A percentile compares a stretch with the other conserved stretches of the same genome.
phyloP scores from a whole-genome alignment of 2,797 vertebrate species.

The Tarsius wallacei region DNA sequence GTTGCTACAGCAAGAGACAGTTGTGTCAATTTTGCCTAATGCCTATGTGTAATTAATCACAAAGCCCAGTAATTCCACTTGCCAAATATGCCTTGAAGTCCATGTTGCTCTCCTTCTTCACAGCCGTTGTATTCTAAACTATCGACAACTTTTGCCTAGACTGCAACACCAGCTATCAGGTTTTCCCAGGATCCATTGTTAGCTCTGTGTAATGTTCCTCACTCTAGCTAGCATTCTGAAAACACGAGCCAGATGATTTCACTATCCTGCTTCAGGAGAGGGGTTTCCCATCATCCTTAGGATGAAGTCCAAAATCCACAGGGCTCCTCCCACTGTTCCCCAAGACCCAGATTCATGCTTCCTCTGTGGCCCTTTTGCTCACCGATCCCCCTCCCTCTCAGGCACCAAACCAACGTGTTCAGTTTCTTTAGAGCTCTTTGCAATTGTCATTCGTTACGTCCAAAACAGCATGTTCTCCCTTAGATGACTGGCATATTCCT shows the following conservation, averaged over 20 bases:
- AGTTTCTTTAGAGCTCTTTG: background rate
- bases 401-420: background rate
- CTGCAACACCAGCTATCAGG: background rate
- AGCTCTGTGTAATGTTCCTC: background rate
- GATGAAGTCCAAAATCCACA: background rate
- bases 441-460: background rate
- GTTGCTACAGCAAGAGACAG: background rate
- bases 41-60: background rate
- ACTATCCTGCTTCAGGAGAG: background rate
- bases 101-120: background rate
- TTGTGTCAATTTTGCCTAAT: background rate
- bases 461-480: background rate
- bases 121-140: background rate
- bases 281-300: background rate
- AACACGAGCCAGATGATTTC: background rate
- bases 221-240: background rate
- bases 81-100: background rate
- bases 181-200: background rate
- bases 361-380: background rate
- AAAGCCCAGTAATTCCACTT: background rate
- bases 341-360: background rate
- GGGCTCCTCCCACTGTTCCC: background rate
- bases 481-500: background rate
- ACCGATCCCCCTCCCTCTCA: background rate
- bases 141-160: background rate